Conservation (phyloP, 1,140 invertebrate genomes). For the Euura lappo region DNA sequence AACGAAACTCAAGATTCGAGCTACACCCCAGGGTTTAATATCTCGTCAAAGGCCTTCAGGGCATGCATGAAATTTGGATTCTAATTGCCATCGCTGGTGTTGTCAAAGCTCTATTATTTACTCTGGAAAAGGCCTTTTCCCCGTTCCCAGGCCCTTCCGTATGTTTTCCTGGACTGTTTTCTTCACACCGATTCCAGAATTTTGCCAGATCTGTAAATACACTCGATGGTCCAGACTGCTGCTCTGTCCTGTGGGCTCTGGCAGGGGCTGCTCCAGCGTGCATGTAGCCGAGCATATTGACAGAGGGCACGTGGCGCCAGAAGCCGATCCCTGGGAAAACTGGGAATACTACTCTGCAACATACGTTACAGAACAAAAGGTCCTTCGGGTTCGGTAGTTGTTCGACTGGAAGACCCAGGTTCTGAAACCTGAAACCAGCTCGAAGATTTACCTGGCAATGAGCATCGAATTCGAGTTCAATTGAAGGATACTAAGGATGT, state of each 20-base stretch:
- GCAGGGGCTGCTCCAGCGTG: background rate
- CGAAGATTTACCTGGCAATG: background rate
- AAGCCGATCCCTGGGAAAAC: conserved; percentile 10
- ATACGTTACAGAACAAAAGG: background rate
- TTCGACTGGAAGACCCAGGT: background rate
- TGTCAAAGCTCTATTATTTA: background rate
- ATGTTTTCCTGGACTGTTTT: background rate
- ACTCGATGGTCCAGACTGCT: too few relatives aligned
- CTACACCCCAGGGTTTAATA: background rate
- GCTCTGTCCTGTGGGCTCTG: background rate
- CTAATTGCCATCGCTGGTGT: background rate
- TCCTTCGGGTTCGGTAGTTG: background rate
- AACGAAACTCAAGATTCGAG: background rate
- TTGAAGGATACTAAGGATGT: too few relatives aligned
- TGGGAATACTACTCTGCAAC: background rate
- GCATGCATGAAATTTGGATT: background rate
- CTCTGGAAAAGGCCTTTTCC: background rate
- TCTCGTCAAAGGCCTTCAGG: background rate
- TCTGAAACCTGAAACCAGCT: background rate
- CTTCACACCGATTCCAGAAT: background rate
- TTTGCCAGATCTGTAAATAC: background rate
- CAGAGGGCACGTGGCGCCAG: conserved; percentile 43
- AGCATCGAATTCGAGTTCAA: background rate
- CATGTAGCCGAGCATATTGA: conserved; percentile 37
- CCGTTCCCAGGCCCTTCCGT: background rate